Evolutionary conservation across 2,888 invertebrate species (phyloP), one percentile per base, ranked within the genome.

Genomic region (Craniophora ligustri): DNA sequence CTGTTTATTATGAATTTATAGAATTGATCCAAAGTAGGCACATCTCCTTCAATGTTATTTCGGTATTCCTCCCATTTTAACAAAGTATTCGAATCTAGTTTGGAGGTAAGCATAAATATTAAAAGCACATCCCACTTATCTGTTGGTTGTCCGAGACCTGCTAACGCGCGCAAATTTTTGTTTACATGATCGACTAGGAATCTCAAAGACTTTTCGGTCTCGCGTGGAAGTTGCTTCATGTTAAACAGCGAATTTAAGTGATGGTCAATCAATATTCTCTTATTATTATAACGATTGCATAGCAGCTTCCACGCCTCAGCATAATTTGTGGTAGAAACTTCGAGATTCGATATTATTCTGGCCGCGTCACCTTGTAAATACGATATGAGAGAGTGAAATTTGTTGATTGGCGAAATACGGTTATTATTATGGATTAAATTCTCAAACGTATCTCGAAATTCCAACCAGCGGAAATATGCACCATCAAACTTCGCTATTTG

Each of bases 401-500:
- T 59, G 7, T 72, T 61, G 7, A 73, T 65, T 0, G 46, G 11
- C 4, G 57, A 15, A 11, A 74, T 65, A 3, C 51, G 61, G 3
- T 45, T 30, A 32, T 73, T 75, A 3, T 66, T 62, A 31, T 76
- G 74, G n/a, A 72, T 54, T n/a, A 76, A 31, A 23, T 2, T 38
- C 7, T 31, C 44, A 34, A 57, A 70, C 0, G 66, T 68, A 15
- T 74, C 72, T 1, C 67, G 57, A 38, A 70, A 74, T 15, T 71
- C 66, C 5, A 74, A 41, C 67, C 71, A 71, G 4, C 57, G 59
- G 30, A 70, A 68, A 45, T 65, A 65, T 13, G 65, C n/a, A 0
- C 74, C 74, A 23, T 72, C 63, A 60, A 71, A 74, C 39, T 65
- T 69, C 0, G 62, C n/a, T 19, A 72, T 68, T 50, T 68, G 49